Percentiles rank a stretch among this genome's conserved stretches.
Evolutionary conservation across 2,113 vertebrate genomes (phyloP).

Genomic region (zebrafish (Danio rerio)): DNA sequence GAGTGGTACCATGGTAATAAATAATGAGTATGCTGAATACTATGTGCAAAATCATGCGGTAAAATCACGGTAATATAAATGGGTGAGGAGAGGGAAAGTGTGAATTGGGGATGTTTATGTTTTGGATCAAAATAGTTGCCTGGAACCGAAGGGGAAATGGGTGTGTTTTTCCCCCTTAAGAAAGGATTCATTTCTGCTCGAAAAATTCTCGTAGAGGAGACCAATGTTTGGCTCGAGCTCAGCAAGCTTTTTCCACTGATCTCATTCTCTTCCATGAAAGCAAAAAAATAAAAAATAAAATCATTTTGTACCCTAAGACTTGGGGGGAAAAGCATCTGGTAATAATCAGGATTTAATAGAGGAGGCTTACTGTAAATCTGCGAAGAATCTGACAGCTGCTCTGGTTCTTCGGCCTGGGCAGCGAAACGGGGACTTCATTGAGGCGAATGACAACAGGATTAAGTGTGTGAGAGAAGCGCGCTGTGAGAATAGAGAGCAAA

Average conservation of each 20-base stretch:
- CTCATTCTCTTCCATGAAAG: constrained; percentile 66
- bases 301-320: constrained; percentile 43
- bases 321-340: constrained; percentile 70
- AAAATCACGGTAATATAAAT: constrained; percentile 1
- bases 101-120: constrained; percentile 43
- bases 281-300: constrained; percentile 40
- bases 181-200: constrained; percentile 40
- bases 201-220: constrained; percentile 50
- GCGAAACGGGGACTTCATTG: neutral
- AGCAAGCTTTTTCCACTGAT: constrained; percentile 75
- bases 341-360: constrained; percentile 73
- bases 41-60: neutral
- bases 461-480: neutral
- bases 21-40: neutral
- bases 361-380: constrained; percentile 71
- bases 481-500: neutral
- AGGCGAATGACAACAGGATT: constrained; percentile 25
- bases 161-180: constrained; percentile 21
- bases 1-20: neutral
- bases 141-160: neutral
- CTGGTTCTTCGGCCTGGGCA: neutral
- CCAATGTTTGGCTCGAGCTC: constrained; percentile 37
- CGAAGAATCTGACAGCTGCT: constrained; percentile 62
- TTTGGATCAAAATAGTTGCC: constrained; percentile 36
- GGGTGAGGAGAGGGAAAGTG: neutral